Percentiles rank a stretch among this genome's conserved stretches.
Evolutionary conservation across 2,113 vertebrate genomes (phyloP).

Genomic region (Cyprinodon variegatus): DNA sequence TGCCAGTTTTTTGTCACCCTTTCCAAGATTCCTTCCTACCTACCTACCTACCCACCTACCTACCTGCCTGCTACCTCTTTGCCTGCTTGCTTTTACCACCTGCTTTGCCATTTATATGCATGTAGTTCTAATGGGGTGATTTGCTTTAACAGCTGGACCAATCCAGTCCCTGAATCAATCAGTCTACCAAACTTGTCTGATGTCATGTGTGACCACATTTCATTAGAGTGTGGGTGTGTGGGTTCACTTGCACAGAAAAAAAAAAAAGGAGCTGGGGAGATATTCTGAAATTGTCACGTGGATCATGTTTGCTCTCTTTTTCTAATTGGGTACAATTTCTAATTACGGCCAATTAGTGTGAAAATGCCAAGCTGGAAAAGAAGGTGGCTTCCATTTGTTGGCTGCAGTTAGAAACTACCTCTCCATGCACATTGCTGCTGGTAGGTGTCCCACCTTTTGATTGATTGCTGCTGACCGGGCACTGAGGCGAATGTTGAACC

Average conservation of each 20-base stretch:
- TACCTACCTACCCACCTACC: constrained; percentile 73
- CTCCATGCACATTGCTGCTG: constrained; percentile 46
- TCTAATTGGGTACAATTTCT: constrained; percentile 53
- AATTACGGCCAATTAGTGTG: constrained; percentile 59
- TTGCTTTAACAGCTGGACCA: constrained; percentile 55
- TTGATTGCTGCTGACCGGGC: constrained; percentile 50
- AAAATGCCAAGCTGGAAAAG: constrained; percentile 49
- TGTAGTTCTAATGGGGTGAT: constrained; percentile 73
- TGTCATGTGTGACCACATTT: constrained; percentile 50
- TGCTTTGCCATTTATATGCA: constrained; percentile 83
- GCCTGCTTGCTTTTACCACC: constrained; percentile 86
- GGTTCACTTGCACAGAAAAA: constrained; percentile 22
- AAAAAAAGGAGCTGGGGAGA: constrained; percentile 18
- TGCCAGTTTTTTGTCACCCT: constrained; percentile 77
- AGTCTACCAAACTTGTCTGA: constrained; percentile 54
- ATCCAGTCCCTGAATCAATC: constrained; percentile 42
- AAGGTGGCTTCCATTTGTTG: constrained; percentile 45
- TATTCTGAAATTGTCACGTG: constrained; percentile 26
- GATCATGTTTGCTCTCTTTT: constrained; percentile 41
- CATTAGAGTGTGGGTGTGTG: constrained; percentile 49
- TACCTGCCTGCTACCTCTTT: constrained; percentile 84
- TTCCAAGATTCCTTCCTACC: constrained; percentile 79
- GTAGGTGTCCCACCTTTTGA: constrained; percentile 43
- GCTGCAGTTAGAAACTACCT: constrained; percentile 38
- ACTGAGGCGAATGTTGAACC: constrained; percentile 40